These are phyloP conservation scores for Diplodus sargus DNA, from an alignment of 2,797 vertebrate species.

Conservation along the genomic window DNA sequence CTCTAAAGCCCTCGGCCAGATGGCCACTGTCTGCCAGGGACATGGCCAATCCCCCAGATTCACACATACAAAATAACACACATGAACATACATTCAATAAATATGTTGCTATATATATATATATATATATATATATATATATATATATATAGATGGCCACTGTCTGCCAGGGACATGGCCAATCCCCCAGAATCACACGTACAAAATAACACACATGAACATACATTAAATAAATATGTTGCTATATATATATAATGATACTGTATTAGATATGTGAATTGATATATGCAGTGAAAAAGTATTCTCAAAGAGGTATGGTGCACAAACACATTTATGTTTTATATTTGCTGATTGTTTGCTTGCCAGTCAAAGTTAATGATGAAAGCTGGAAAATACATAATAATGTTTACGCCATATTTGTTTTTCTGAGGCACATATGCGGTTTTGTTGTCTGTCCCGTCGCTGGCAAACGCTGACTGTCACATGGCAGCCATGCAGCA, in stretches of 20 bases:
- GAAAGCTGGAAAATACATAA: conserved; percentile 31
- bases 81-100: conserved; percentile 41
- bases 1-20: conserved; percentile 76
- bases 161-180: conserved; percentile 73
- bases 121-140: too few relatives aligned
- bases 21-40: conserved; percentile 77
- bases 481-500: conserved; percentile 57
- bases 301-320: background rate
- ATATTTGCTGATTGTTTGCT: background rate
- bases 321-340: background rate
- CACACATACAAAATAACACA: conserved; percentile 51
- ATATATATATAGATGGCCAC: conserved; percentile 82
- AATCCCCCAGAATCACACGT: conserved; percentile 53
- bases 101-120: background rate
- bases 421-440: conserved; percentile 65
- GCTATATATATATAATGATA: background rate
- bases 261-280: background rate
- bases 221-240: conserved; percentile 35
- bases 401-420: conserved; percentile 52
- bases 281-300: background rate
- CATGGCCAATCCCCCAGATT: conserved; percentile 59
- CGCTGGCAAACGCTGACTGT: conserved; percentile 56
- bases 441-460: conserved; percentile 58
- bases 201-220: conserved; percentile 48
- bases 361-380: conserved; percentile 24